Percentiles rank a stretch among this genome's conserved stretches.
Conservation (phyloP, 2,113 vertebrate species). For the Alces alces region DNA sequence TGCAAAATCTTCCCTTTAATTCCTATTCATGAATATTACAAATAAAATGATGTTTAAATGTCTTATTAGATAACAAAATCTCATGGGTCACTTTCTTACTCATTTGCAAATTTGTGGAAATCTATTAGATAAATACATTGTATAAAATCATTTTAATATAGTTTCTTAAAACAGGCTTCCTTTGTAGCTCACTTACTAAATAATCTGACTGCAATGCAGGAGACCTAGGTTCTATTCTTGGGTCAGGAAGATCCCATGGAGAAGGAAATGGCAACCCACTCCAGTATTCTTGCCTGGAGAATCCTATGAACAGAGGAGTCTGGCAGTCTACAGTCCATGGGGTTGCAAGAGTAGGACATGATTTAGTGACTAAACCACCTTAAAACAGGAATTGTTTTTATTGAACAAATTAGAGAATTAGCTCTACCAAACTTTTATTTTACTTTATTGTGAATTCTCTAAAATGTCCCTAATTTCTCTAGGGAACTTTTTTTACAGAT, state of each 20-base stretch:
- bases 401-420: slow-evolving; percentile 39
- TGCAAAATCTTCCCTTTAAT: not conserved
- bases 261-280: not conserved
- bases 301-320: not conserved
- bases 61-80: slow-evolving; percentile 27
- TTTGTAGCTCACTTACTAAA: not conserved
- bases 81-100: slow-evolving; percentile 52
- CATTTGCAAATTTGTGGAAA: slow-evolving; percentile 42
- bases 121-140: not conserved
- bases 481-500: slow-evolving; percentile 19
- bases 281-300: not conserved
- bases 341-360: not conserved
- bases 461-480: slow-evolving; percentile 6
- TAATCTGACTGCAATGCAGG: not conserved
- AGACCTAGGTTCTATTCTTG: not conserved
- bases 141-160: not conserved
- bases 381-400: not conserved
- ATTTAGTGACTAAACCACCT: not conserved
- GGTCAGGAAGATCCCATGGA: not conserved
- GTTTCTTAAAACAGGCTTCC: not conserved
- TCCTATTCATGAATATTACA: not conserved
- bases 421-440: not conserved
- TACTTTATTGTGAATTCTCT: not conserved
- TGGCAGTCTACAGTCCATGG: not conserved
- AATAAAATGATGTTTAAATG: slow-evolving; percentile 32